Evolutionary conservation across 23 tunicate genomes (phyloP), one percentile per base, ranked within the genome.

Genomic region (Ciona savignyi): DNA sequence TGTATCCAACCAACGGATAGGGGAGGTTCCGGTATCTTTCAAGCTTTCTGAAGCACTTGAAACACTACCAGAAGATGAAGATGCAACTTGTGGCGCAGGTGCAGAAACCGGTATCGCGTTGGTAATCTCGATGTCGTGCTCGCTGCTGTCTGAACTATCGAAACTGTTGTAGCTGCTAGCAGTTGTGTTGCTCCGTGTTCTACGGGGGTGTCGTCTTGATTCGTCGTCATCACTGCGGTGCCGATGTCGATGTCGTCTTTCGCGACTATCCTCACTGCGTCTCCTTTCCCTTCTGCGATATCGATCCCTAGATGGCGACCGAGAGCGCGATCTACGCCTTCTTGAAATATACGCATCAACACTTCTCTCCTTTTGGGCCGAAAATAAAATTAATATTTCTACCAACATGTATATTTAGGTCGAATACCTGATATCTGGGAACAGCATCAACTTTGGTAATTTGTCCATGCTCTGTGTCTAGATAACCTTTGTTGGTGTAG

Each of bases 21-120:
- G 97, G 42, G 97, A 91, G 3, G 91, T 85, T 2, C 91, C 91
- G 70, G 78, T 67, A 34, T 78, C 80, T 19, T 30, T 65, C 67
- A 77, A 29, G 23, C 49, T 66, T 19, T 31, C 42, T 32, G 72
- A 30, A 34, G 1, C 62, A 4, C 23, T 26, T 29, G 51, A 32
- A 28, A 67, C 15, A 15, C 68, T n/a, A 20, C 66, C 2, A 19
- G 65, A 72, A 1, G 76, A 35, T 29, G 76, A 9, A 25, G 65
- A 25, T 27, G 32, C 64, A 31, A 29, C 29, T 49, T 32, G 74
- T 66, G 62, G 61, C 20, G 61, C 20, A 11, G 20, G 20, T 11
- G 61, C 19, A 49, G 67, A 4, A 63, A 25, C 67, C 4, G 26
- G 26, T 4, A 4, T 63, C 28, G 67, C 67, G 26, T 68, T 68